Evolutionary conservation across 2,797 vertebrate genomes (phyloP).

Genomic region (Arremon brunneinucha): DNA sequence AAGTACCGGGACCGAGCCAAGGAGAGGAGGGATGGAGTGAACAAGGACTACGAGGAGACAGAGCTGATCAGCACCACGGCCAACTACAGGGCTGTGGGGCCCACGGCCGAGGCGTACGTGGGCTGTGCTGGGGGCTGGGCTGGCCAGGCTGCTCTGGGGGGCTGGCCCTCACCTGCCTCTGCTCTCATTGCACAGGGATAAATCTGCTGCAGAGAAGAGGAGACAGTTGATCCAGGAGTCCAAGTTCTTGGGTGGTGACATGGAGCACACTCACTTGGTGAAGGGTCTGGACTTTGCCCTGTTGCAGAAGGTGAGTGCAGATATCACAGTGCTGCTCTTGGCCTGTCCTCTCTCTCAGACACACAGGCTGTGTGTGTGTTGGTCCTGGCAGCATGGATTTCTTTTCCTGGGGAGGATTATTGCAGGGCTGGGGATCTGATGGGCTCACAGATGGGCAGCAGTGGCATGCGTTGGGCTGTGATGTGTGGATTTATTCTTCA

Average conservation of each 20-base stretch:
- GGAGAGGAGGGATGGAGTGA: conserved; percentile 92
- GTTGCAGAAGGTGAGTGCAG: conserved; percentile 88
- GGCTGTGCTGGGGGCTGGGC: background rate
- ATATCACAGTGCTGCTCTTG: rapidly evolving
- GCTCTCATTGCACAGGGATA: conserved; percentile 79
- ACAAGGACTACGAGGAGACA: conserved; percentile 97
- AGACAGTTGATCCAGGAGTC: conserved; percentile 97
- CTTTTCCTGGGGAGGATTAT: background rate
- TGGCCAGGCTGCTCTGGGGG: rapidly evolving
- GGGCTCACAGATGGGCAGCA: background rate
- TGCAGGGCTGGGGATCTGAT: background rate
- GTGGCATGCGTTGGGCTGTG: background rate
- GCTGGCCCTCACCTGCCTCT: background rate
- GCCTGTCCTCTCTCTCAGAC: background rate
- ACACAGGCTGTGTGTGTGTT: background rate
- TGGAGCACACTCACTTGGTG: conserved; percentile 99
- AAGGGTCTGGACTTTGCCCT: conserved; percentile 97
- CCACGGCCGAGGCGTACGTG: conserved; percentile 93
- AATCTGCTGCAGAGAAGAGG: conserved; percentile 95
- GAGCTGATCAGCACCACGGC: conserved; percentile 96
- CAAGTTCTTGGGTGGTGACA: conserved; percentile 99
- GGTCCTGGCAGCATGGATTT: background rate
- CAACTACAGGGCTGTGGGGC: conserved; percentile 95
- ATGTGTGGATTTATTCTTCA: background rate
- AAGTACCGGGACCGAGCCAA: conserved; percentile 94